Base-by-base conservation (phyloP, 1,140 invertebrate genomes). In the Ladona fulva region DNA sequence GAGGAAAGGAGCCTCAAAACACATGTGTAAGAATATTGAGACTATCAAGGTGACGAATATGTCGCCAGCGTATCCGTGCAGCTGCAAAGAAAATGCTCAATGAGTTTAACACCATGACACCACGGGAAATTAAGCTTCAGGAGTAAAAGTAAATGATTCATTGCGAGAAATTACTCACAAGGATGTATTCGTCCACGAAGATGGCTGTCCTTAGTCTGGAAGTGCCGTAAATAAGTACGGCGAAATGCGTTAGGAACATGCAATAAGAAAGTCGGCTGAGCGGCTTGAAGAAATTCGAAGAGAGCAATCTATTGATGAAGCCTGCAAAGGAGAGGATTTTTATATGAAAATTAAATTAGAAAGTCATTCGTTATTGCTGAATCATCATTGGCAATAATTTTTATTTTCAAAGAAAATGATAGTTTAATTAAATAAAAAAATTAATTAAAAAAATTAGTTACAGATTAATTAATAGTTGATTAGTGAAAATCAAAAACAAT, bases 181-280 rank as follows among this genome's bases (percentile, higher is more conserved):
- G 10, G 25, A 11, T 19, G 14, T 52, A 73, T 75, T 79, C 22
- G 24, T 78, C 74, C 0, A 78, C 24, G 24, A 22, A 79, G 22
- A 25, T 24, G 14, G 78, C 78, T 44, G 76, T 42, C 66, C 75
- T 75, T n/a, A 77, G 19, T 24, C 73, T 75, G 12, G 29, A 74
- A 29, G 74, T 44, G 29, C 74, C 25, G 25, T 74, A 78, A 24
- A 77, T 24, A 11, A 80, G 25, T 0, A 80, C 75, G 8, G 74
- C 73, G 11, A 79, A 42, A 42, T 80, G 79, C 14, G 78, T 80
- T 10, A 80, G 76, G 74, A 77, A 80, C n/a, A 80, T 78, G 75
- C 74, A 79, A 78, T 80, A 80, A 16, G 78, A 77, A 7, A 80
- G 42, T 73, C 42, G 76, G 24, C 79, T 78, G 6, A 79, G 76